Evolutionary conservation across 2,797 vertebrate genomes (phyloP).

Genomic region (Mormyrops attenuatus): DNA sequence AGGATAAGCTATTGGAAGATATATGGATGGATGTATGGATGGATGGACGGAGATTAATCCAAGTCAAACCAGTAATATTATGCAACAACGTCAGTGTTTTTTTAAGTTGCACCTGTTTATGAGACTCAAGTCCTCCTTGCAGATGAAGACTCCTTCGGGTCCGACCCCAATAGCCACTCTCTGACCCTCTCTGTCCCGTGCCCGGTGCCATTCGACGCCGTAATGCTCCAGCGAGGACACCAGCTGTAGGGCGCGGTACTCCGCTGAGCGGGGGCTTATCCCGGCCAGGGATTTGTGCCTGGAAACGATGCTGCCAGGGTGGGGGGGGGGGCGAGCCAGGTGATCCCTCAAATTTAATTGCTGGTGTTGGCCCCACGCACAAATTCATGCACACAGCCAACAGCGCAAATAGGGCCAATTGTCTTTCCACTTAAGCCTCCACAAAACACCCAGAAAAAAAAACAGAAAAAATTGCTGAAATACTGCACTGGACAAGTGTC

Average conservation of each 20-base stretch:
- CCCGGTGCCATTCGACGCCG: slow-evolving; percentile 94
- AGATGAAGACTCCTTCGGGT: slow-evolving; percentile 87
- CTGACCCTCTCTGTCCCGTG: slow-evolving; percentile 78
- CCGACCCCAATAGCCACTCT: slow-evolving; percentile 86
- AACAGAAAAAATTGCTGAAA: no score
- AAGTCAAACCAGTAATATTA: not conserved
- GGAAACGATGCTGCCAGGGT: slow-evolving; percentile 70
- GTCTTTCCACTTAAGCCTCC: not conserved
- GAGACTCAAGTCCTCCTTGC: slow-evolving; percentile 86
- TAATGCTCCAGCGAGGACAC: slow-evolving; percentile 86
- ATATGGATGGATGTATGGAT: not conserved
- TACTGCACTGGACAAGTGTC: not conserved
- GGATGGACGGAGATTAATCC: not conserved
- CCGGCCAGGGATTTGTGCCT: slow-evolving; percentile 90
- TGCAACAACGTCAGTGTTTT: not conserved
- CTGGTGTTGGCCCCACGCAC: not conserved
- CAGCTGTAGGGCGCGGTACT: slow-evolving; percentile 90
- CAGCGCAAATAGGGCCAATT: not conserved
- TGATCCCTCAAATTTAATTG: not conserved
- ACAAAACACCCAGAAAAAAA: not conserved
- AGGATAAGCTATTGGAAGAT: not conserved
- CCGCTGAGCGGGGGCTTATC: slow-evolving; percentile 74
- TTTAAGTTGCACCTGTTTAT: slow-evolving; percentile 73
- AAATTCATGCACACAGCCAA: not conserved
- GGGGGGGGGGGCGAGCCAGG: not conserved